Percentiles rank a stretch among this genome's conserved stretches.
These are phyloP conservation scores for Leucoraja erinaceus DNA, from an alignment of 2,113 vertebrate genomes.

Conservation along the genomic window DNA sequence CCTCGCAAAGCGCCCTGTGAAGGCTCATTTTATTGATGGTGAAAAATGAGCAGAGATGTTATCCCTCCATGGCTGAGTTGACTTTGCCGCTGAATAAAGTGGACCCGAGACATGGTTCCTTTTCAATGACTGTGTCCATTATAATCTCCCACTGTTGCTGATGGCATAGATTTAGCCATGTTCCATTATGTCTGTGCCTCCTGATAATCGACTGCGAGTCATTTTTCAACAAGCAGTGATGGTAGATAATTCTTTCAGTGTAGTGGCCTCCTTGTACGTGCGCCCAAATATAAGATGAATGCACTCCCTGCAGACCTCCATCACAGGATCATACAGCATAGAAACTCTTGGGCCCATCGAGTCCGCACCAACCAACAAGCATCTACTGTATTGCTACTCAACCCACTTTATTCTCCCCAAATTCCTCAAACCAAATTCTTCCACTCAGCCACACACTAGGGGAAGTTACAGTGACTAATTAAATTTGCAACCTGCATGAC, in stretches of 20 bases:
- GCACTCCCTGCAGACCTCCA: neutral
- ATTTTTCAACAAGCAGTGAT: conserved; percentile 1
- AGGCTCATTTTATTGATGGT: neutral
- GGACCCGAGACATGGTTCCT: neutral
- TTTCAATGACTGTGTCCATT: neutral
- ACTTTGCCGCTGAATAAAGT: neutral
- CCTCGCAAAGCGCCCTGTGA: neutral
- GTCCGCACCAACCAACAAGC: too few species aligned
- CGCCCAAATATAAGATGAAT: neutral
- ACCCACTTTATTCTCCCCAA: too few species aligned
- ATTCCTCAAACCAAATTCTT: too few species aligned
- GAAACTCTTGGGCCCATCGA: too few species aligned
- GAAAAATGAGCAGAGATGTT: neutral
- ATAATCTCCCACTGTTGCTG: neutral
- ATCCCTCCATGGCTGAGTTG: neutral
- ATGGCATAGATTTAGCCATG: neutral
- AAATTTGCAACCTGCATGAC: too few species aligned
- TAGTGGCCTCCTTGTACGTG: neutral
- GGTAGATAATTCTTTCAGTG: neutral
- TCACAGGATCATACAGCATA: too few species aligned
- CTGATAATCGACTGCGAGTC: neutral
- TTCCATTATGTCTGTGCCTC: neutral
- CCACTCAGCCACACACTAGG: too few species aligned
- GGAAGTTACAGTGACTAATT: too few species aligned
- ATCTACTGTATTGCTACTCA: too few species aligned